Evolutionary conservation across 2,888 invertebrate species (phyloP).

Genomic region (Odontomyia ornata): DNA sequence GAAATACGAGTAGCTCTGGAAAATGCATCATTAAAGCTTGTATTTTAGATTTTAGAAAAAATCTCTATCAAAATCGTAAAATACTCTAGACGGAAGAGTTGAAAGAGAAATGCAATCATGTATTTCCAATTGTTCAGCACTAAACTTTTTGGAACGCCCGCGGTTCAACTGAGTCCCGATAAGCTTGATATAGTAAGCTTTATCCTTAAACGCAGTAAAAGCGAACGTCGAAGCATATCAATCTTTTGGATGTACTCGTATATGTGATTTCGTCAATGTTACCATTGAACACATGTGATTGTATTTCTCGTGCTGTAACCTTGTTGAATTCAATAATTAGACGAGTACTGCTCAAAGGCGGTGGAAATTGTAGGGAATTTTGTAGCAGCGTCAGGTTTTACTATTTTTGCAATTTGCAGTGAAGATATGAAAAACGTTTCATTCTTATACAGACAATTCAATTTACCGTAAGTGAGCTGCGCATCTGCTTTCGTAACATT

Average conservation of each 20-base stretch:
- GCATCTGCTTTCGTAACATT: too few species aligned
- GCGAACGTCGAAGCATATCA: slow-evolving; percentile 73
- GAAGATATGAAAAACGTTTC: slow-evolving; percentile 67
- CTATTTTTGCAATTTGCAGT: slow-evolving; percentile 74
- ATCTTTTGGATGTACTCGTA: slow-evolving; percentile 71
- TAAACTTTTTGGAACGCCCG: slow-evolving; percentile 78
- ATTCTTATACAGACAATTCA: slow-evolving; percentile 65
- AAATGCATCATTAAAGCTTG: slow-evolving; percentile 70
- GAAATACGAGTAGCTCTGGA: slow-evolving; percentile 79
- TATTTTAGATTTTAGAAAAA: slow-evolving; percentile 73
- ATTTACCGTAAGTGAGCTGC: slow-evolving; percentile 68
- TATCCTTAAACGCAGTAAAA: slow-evolving; percentile 79
- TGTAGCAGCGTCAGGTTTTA: too few species aligned
- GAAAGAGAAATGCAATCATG: slow-evolving; percentile 69
- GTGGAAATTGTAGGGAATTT: slow-evolving; percentile 70
- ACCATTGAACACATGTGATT: too few species aligned
- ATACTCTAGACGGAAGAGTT: slow-evolving; percentile 73
- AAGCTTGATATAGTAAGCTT: slow-evolving; percentile 72
- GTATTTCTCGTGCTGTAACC: too few species aligned
- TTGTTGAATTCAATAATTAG: too few species aligned
- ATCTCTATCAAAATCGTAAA: slow-evolving; percentile 77
- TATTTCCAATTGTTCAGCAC: slow-evolving; percentile 72
- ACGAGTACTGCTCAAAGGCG: slow-evolving; percentile 61
- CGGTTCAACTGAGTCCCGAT: slow-evolving; percentile 71
- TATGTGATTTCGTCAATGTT: slow-evolving; percentile 75